A percentile compares a stretch with the other conserved stretches of the same genome.
Conservation (phyloP, 1,140 invertebrate genomes). For the Lucilia sericata region DNA sequence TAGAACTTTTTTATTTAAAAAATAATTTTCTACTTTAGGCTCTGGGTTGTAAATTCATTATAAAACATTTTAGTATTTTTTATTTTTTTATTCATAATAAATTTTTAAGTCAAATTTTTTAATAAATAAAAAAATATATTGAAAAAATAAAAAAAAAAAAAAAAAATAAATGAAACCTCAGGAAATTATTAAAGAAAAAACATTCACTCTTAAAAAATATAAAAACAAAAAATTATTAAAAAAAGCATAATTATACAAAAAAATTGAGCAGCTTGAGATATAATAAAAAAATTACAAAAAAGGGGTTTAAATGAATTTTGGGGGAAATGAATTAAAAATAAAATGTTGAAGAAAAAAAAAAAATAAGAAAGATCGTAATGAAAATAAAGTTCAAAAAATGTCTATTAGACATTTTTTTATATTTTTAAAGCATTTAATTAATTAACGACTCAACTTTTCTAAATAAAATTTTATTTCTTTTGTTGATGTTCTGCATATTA, state of each 20-base stretch:
- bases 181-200: constrained; percentile 34
- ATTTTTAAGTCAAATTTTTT: background rate
- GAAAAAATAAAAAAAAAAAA: constrained; percentile 17
- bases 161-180: constrained; percentile 37
- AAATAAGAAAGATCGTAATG: constrained; percentile 2
- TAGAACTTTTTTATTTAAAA: background rate
- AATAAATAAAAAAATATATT: background rate
- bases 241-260: background rate
- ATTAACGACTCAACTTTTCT: background rate
- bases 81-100: background rate
- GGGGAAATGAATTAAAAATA: background rate
- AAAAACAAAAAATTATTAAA: background rate
- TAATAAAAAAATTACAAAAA: background rate
- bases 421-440: background rate
- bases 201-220: background rate
- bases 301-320: background rate
- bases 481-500: background rate
- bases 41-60: constrained; percentile 22
- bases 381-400: constrained; percentile 22
- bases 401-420: background rate
- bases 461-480: background rate
- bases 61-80: background rate
- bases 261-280: constrained; percentile 33
- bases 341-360: background rate
- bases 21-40: constrained; percentile 16